Percentiles rank a stretch among this genome's conserved stretches.
These are phyloP conservation scores for Macrotus californicus DNA, from an alignment of 2,113 vertebrate species.

Conservation along the genomic window DNA sequence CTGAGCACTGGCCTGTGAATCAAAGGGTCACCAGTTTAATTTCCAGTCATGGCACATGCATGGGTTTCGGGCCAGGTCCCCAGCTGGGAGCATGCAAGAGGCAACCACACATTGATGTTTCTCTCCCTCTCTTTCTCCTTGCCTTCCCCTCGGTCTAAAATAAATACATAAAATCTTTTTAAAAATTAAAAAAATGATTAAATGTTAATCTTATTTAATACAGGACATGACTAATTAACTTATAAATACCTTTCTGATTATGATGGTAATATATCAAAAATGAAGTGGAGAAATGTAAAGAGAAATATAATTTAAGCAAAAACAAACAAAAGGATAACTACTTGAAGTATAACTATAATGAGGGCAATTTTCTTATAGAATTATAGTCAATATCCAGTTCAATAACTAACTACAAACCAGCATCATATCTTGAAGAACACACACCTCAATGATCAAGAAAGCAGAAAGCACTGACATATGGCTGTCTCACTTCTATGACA, in stretches of 20 bases:
- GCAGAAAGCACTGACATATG: background rate
- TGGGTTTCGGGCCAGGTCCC: too few species aligned
- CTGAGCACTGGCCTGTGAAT: too few species aligned
- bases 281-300: background rate
- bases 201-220: background rate
- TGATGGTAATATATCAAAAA: background rate
- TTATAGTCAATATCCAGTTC: background rate
- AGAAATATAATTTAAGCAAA: background rate
- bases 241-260: background rate
- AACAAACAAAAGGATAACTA: background rate
- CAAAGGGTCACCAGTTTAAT: too few species aligned
- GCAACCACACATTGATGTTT: too few species aligned
- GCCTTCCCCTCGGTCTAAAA: too few species aligned
- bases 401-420: background rate
- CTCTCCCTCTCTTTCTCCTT: too few species aligned
- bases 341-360: background rate
- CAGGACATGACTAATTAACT: background rate
- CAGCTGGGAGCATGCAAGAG: too few species aligned
- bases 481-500: background rate
- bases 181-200: background rate
- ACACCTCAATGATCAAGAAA: background rate
- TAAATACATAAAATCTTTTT: too few species aligned
- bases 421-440: background rate
- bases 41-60: too few species aligned
- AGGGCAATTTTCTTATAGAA: background rate